Conservation (phyloP, 2,888 invertebrate species). For the Anagyrus pseudococci region DNA sequence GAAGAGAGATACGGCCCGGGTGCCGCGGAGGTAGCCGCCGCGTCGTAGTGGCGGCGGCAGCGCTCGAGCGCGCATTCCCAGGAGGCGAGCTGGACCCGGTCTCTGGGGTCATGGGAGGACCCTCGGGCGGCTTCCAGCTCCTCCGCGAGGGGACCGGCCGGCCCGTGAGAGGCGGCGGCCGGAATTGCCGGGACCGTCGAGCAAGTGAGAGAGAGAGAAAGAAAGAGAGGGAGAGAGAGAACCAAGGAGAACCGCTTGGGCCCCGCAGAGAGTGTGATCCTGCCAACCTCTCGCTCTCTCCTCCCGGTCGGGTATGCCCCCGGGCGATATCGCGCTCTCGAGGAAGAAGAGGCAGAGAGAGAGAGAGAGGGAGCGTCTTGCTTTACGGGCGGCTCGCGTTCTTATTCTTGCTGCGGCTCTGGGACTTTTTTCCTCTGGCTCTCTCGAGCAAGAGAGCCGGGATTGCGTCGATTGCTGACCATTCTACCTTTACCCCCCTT, state of each 20-base stretch:
- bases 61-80: conserved; percentile 26
- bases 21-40: background rate
- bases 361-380: too few relatives aligned
- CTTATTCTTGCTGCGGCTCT: background rate
- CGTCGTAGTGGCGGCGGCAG: too few relatives aligned
- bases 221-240: background rate
- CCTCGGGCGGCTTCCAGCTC: conserved; percentile 58
- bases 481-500: background rate
- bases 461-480: too few relatives aligned
- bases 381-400: conserved; percentile 32
- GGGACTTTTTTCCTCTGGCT: background rate
- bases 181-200: too few relatives aligned
- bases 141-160: conserved; percentile 44
- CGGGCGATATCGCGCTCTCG: conserved; percentile 12
- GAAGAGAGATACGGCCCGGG: conserved; percentile 8
- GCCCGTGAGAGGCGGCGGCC: conserved; percentile 1
- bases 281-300: conserved; percentile 28
- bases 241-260: conserved; percentile 36
- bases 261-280: background rate
- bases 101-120: conserved; percentile 58
- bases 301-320: conserved; percentile 19
- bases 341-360: conserved; percentile 22
- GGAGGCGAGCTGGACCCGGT: conserved; percentile 21
- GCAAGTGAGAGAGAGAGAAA: background rate
- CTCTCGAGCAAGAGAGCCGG: too few relatives aligned